Conservation (phyloP, 2,113 vertebrate species). For the Falcunculus frontatus region DNA sequence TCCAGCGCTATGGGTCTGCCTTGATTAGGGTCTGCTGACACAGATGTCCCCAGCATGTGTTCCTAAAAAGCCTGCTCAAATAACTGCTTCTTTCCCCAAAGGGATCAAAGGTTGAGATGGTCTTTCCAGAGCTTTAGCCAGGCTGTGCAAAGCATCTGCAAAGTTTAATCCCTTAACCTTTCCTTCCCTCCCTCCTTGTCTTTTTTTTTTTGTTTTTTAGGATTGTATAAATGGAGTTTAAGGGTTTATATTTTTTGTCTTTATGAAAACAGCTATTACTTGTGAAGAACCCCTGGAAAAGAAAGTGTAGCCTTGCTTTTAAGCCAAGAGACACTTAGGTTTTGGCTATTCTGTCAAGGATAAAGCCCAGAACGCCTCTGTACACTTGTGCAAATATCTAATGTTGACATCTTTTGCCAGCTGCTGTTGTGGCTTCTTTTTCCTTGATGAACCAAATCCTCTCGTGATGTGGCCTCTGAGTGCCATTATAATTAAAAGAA, state of each 20-base stretch:
- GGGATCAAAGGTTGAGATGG: conserved; percentile 61
- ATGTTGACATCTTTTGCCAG: conserved; percentile 47
- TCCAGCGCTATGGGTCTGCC: conserved; percentile 43
- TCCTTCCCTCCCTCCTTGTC: not conserved
- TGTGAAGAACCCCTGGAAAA: not conserved
- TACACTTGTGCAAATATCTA: conserved; percentile 39
- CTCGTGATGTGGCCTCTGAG: conserved; percentile 34
- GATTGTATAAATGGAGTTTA: conserved; percentile 2
- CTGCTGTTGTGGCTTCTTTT: conserved; percentile 37
- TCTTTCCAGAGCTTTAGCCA: conserved; percentile 55
- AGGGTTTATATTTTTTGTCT: not conserved
- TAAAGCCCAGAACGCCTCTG: not conserved
- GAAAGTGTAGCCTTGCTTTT: not conserved
- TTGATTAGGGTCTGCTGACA: conserved; percentile 64
- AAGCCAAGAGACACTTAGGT: not conserved
- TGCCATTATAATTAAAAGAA: conserved; percentile 38
- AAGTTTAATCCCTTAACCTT: conserved; percentile 30
- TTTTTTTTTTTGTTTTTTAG: not conserved
- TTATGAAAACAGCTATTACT: not conserved
- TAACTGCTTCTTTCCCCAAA: conserved; percentile 41
- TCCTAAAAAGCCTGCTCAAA: conserved; percentile 47
- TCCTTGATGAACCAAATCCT: conserved; percentile 45
- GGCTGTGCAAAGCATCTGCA: conserved; percentile 36
- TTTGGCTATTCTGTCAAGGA: not conserved
- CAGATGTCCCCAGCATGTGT: conserved; percentile 64